A percentile compares a stretch with the other conserved stretches of the same genome.
These are phyloP conservation scores for Hirtodrosophila duncani DNA, from an alignment of 2,888 invertebrate genomes.

Conservation along the genomic window DNA sequence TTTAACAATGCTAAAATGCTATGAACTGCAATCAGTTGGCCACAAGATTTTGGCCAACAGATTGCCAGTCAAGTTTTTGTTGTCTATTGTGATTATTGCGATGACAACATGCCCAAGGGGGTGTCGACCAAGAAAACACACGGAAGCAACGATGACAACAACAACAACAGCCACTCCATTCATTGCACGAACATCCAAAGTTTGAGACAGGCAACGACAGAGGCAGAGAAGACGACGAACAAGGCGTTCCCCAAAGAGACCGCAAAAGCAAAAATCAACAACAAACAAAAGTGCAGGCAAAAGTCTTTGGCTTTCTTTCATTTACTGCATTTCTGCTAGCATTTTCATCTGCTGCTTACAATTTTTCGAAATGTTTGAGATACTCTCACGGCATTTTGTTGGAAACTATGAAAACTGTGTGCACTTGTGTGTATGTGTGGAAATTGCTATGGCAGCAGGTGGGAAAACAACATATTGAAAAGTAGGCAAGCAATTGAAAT, in stretches of 20 bases:
- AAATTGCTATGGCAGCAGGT: conserved; percentile 16
- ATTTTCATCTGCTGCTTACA: too few relatives aligned
- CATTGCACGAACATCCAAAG: too few relatives aligned
- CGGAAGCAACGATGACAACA: conserved; percentile 49
- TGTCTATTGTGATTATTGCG: conserved; percentile 68
- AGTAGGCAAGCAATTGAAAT: conserved; percentile 16
- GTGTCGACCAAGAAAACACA: conserved; percentile 29
- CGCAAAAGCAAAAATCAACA: conserved; percentile 18
- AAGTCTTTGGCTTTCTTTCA: conserved; percentile 33
- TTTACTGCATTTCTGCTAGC: conserved; percentile 44
- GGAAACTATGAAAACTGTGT: conserved; percentile 7
- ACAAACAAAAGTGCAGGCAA: conserved; percentile 29
- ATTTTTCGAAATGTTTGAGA: conserved; percentile 63
- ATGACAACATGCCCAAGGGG: conserved; percentile 46
- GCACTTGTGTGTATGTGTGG: conserved; percentile 6
- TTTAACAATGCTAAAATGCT: too few relatives aligned
- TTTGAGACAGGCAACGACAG: conserved; percentile 14
- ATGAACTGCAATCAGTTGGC: too few relatives aligned
- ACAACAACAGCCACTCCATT: conserved; percentile 8
- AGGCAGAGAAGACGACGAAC: conserved; percentile 35
- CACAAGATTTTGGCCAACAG: conserved; percentile 21
- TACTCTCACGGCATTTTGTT: conserved; percentile 61
- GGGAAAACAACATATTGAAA: conserved; percentile 1
- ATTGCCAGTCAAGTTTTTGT: conserved; percentile 52
- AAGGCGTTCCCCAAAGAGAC: conserved; percentile 57